Evolutionary conservation across 2,113 vertebrate species (phyloP).

Genomic region (Corvus cornix): DNA sequence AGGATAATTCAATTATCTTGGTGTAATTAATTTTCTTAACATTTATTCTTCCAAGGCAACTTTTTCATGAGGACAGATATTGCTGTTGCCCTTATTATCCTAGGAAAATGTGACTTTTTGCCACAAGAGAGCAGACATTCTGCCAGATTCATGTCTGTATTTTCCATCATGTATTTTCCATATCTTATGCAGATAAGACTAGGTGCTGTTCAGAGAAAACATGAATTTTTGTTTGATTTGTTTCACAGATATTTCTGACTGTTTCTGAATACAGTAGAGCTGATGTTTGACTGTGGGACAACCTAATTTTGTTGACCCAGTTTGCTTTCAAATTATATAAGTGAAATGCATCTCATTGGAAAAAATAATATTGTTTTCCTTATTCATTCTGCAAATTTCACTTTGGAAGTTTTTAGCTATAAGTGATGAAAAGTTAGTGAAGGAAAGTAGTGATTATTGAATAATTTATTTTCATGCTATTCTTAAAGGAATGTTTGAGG

Average conservation of each 20-base stretch:
- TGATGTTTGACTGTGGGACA: neutral
- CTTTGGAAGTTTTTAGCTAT: neutral
- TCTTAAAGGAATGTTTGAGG: neutral
- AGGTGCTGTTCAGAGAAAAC: neutral
- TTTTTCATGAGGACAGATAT: neutral
- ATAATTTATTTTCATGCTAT: neutral
- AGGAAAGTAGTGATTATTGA: neutral
- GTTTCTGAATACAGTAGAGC: neutral
- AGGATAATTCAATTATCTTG: neutral
- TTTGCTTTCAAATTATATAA: neutral
- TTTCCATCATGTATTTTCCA: neutral
- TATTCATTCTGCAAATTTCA: neutral
- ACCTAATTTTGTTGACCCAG: neutral
- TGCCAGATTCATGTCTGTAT: neutral
- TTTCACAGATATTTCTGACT: neutral
- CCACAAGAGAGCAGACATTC: neutral
- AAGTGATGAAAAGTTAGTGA: neutral
- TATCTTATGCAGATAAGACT: neutral
- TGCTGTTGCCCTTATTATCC: neutral
- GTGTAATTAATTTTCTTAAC: neutral
- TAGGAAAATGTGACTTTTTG: neutral
- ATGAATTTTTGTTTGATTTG: neutral
- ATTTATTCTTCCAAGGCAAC: neutral
- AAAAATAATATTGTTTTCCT: neutral
- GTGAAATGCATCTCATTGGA: neutral